Base-by-base conservation (phyloP, 2,113 vertebrate genomes). In the Colius striatus region DNA sequence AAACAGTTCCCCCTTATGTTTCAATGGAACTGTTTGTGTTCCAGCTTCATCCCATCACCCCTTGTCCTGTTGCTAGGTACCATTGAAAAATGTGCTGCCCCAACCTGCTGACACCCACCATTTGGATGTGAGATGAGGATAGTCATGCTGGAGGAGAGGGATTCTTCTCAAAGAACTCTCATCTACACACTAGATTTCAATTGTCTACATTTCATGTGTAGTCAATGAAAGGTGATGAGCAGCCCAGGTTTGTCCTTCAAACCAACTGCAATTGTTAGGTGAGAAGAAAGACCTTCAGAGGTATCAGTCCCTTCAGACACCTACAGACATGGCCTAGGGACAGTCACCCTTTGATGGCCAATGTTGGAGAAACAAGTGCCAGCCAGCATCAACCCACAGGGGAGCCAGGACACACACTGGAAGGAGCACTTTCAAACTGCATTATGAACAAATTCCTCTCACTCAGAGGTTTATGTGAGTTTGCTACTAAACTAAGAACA, bases 391-490 rank as follows among this genome's bases (percentile, higher is more conserved):
- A 13, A 6, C 48, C 16, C 19, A 11, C 38, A 41, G 38, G 12
- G 38, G 23, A 29, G 25, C 10, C 32, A 15, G 34, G 2, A 7
- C 8, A 5, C 14, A 15, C 26, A 15, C 9, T 32, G 82, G 54
- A 67, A 51, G 29, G 13, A 67, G 45, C 1, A 29, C 38, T 73
- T 70, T 6, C 60, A 50, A 83, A 86, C 23, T 58, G 73, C 38
- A 67, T 6, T 41, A 26, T 2, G 27, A 65, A 27, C 34, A 84
- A 45, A 41, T 7, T 11, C 63, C 29, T 75, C 61, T 83, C 55
- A 5, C 53, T 34, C 0, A 3, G n/a, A 60, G 17, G 0, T 10
- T 43, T 18, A 6, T 10, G 57, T 71, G 60, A 34, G 55, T 58
- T 80, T 81, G 79, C 29, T 54, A 16, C 57, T 60, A 48, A 86